Evolutionary conservation across 2,797 vertebrate genomes (phyloP).

Genomic region (Megaceryle alcyon): DNA sequence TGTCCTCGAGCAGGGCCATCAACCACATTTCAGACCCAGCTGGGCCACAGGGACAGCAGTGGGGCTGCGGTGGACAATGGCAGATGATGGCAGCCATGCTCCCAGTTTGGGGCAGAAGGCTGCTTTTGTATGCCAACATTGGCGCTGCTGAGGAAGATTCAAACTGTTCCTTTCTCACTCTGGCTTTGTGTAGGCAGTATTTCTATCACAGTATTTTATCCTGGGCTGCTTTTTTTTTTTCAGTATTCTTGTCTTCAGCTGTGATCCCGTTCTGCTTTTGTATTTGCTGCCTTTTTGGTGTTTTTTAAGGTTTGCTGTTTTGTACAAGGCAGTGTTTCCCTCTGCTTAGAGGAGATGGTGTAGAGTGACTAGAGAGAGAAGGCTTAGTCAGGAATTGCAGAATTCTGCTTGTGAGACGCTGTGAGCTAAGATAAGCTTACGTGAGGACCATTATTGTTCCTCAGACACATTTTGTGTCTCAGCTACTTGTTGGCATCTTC

Average conservation of each 20-base stretch:
- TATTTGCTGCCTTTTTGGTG: neutral
- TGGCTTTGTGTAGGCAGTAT: neutral
- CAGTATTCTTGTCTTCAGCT: neutral
- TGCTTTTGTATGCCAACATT: neutral
- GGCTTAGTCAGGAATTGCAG: neutral
- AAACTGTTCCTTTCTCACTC: neutral
- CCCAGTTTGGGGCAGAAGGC: neutral
- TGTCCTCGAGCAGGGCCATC: neutral
- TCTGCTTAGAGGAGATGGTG: neutral
- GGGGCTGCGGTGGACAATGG: neutral
- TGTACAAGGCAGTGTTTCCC: neutral
- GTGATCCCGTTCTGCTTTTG: neutral
- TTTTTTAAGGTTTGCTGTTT: neutral
- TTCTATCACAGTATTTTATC: neutral
- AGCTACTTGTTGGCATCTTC: neutral
- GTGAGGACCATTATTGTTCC: neutral
- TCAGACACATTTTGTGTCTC: neutral
- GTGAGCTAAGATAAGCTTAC: neutral
- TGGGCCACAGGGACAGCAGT: neutral
- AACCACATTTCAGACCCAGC: neutral
- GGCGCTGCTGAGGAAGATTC: neutral
- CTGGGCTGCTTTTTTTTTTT: neutral
- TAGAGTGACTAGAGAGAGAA: neutral
- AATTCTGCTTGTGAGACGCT: neutral
- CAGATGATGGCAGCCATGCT: neutral